Evolutionary conservation across 2,797 vertebrate genomes (phyloP), one percentile per base, ranked within the genome.

Genomic region (Premnoplex brunnescens): DNA sequence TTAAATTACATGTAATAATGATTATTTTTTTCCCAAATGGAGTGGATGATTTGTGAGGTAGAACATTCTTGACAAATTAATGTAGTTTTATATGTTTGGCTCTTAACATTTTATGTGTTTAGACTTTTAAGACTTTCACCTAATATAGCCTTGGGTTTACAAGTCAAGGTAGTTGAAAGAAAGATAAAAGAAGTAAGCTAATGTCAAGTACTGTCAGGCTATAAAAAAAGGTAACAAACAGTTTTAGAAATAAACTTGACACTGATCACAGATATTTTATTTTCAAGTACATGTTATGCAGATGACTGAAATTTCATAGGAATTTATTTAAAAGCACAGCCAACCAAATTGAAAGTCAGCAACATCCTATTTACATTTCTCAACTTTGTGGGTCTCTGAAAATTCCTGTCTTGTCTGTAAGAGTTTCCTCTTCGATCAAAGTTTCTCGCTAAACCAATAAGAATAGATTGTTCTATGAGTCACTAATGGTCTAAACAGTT

Each of bases 231-330:
- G 28, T 41, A 96, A 95, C 34, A 94, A 91, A 77, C 95, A 14
- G 6, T 74, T 93, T 95, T 92, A 93, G 56, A 93, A 83, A 92
- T 71, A 91, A 91, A 59, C 59, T 49, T 88, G 91, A 87, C 69
- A 94, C 36, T 51, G 36, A 92, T 97, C 60, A 96, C n/a, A 92
- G 49, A 63, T 91, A 93, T 48, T 92, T 85, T 79, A 80, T 94
- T 77, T n/a, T 91, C 64, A 95, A 91, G 68, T 94, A 52, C 3
- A 19, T 92, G 89, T 88, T 97, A 93, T 52, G 79, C 44, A 92
- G 80, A 94, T 95, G 63, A 96, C 67, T 97, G 21, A 85, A 93
- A 96, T 97, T 97, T 97, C 81, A 93, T 67, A 95, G 28, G 59
- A 96, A 93, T 93, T 60, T 93, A 49, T 88, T 96, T 95, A 60